A percentile compares a stretch with the other conserved stretches of the same genome.
phyloP scores from a whole-genome alignment of 30 jellyfish, hydroid and myxozoan species.

The Calvadosia cruxmelitensis region DNA sequence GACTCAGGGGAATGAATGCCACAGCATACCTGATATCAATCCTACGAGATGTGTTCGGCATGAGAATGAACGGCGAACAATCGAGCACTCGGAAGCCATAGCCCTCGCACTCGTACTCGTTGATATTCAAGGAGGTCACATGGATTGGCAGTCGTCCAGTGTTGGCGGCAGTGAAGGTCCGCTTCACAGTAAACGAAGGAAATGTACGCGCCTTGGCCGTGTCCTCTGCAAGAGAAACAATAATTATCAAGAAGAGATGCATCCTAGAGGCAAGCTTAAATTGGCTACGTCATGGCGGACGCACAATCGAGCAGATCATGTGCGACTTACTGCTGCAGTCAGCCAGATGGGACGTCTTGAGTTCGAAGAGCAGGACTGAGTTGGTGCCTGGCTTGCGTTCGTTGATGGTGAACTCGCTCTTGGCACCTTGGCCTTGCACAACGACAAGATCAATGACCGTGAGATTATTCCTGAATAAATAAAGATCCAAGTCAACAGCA shows the following conservation, averaged over 20 bases:
- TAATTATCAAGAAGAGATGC: too few relatives aligned
- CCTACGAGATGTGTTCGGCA: conserved; percentile 72
- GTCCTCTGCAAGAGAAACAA: conserved; percentile 35
- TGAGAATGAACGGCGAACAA: conserved; percentile 80
- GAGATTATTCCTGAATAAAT: conserved; percentile 61
- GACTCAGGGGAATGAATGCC: too few relatives aligned
- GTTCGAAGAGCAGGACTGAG: conserved; percentile 67
- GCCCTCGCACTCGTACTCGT: conserved; percentile 88
- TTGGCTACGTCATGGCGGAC: too few relatives aligned
- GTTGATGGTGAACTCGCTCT: conserved; percentile 67
- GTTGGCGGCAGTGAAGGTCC: conserved; percentile 83
- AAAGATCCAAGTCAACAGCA: too few relatives aligned
- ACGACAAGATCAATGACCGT: conserved; percentile 89
- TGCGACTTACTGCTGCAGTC: conserved; percentile 92
- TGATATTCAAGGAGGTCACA: conserved; percentile 50
- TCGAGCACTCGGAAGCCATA: conserved; percentile 83
- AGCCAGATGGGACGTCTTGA: conserved; percentile 66
- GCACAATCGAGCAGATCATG: too few relatives aligned
- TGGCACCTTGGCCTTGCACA: conserved; percentile 95
- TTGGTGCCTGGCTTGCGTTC: conserved; percentile 73
- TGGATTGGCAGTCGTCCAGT: conserved; percentile 89
- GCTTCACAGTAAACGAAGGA: conserved; percentile 96
- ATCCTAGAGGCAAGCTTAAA: too few relatives aligned
- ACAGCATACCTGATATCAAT: conserved; percentile 80
- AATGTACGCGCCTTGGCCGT: conserved; percentile 93